These are phyloP conservation scores for Atractosteus spatula DNA, from an alignment of 2,113 vertebrate genomes.

Conservation along the genomic window DNA sequence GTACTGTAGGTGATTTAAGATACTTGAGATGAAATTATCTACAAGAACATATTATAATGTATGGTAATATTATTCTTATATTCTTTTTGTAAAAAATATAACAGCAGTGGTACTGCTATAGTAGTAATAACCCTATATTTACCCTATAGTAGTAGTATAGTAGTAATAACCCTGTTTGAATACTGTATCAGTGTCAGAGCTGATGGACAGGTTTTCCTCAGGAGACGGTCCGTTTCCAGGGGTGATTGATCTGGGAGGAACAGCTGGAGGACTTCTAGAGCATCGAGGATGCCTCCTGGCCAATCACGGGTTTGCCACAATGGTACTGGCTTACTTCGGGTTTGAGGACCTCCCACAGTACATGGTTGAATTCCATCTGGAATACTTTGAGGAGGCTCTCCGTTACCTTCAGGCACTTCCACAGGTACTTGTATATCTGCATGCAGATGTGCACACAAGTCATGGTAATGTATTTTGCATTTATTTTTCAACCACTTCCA, in stretches of 20 bases:
- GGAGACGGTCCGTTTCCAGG: slow-evolving; percentile 52
- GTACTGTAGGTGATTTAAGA: too few relatives aligned
- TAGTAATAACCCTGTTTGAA: too few relatives aligned
- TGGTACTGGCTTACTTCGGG: slow-evolving; percentile 51
- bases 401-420: slow-evolving; percentile 5
- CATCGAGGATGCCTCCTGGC: slow-evolving; percentile 50
- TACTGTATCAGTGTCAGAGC: too few relatives aligned
- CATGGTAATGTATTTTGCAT: neutral
- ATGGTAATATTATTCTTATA: too few relatives aligned
- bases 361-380: slow-evolving; percentile 37
- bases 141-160: too few relatives aligned
- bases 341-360: slow-evolving; percentile 44
- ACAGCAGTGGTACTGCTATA: too few relatives aligned
- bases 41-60: too few relatives aligned
- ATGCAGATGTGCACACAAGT: neutral
- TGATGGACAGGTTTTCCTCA: slow-evolving; percentile 25
- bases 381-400: slow-evolving; percentile 53
- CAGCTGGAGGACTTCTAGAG: slow-evolving; percentile 43
- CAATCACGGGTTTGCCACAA: slow-evolving; percentile 49
- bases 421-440: neutral
- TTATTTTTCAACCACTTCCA: neutral
- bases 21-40: too few relatives aligned
- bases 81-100: too few relatives aligned
- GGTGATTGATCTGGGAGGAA: slow-evolving; percentile 52
- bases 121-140: too few relatives aligned